These are phyloP conservation scores for Nannospalax galili DNA, from an alignment of 2,113 vertebrate genomes.

Conservation along the genomic window DNA sequence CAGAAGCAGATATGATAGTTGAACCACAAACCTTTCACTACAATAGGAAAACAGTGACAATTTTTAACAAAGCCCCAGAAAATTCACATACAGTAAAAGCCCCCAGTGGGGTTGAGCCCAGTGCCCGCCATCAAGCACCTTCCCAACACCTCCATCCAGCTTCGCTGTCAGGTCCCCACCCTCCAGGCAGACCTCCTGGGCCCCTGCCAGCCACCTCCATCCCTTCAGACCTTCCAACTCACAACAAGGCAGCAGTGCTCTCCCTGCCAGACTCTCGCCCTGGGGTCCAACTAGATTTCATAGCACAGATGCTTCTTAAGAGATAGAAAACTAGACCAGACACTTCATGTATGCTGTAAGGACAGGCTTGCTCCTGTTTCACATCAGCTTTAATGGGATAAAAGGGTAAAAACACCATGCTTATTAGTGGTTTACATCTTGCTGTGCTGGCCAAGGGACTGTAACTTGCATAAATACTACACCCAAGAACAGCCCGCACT, in stretches of 20 bases:
- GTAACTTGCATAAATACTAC: slow-evolving; percentile 42
- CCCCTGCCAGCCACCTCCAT: neutral
- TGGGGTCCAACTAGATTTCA: neutral
- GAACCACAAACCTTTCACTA: slow-evolving; percentile 46
- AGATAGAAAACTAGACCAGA: slow-evolving; percentile 43
- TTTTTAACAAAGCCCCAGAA: slow-evolving; percentile 21
- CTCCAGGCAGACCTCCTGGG: neutral
- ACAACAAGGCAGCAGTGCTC: neutral
- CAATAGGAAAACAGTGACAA: slow-evolving; percentile 41
- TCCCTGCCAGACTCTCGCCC: slow-evolving; percentile 36
- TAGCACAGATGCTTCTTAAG: slow-evolving; percentile 30
- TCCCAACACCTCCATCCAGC: neutral
- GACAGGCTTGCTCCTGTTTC: slow-evolving; percentile 50
- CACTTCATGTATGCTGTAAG: neutral
- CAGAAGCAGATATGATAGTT: slow-evolving; percentile 40
- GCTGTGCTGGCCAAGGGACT: slow-evolving; percentile 31
- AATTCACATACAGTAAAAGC: slow-evolving; percentile 56
- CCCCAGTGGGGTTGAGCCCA: neutral
- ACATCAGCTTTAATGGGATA: slow-evolving; percentile 65
- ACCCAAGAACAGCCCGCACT: slow-evolving; percentile 54
- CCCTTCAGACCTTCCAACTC: slow-evolving; percentile 22
- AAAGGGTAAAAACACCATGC: slow-evolving; percentile 60
- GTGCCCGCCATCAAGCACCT: neutral
- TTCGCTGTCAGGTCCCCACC: neutral
- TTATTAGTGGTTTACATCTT: slow-evolving; percentile 70